These are phyloP conservation scores for Trilocha varians DNA, from an alignment of 2,888 invertebrate species.

Conservation along the genomic window DNA sequence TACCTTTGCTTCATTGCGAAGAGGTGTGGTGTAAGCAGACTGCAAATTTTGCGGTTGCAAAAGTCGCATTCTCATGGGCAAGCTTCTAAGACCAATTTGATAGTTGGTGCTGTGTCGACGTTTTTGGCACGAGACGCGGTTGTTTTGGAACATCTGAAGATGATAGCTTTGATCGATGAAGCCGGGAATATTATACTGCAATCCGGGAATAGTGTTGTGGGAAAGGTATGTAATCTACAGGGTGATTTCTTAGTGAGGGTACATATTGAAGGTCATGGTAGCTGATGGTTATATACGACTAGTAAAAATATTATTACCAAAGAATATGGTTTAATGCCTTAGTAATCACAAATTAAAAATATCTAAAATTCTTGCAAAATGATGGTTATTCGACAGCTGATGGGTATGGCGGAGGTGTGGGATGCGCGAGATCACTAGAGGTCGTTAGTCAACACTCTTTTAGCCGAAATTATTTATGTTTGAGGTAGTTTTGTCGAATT, in stretches of 20 bases:
- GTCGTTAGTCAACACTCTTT: background rate
- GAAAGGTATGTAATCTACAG: constrained; percentile 77
- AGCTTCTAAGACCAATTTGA: constrained; percentile 73
- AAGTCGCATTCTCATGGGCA: constrained; percentile 70
- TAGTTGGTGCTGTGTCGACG: constrained; percentile 81
- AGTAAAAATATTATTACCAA: no score
- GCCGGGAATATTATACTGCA: constrained; percentile 86
- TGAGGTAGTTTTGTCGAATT: no score
- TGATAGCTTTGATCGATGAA: constrained; percentile 88
- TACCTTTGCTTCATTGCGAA: constrained; percentile 85
- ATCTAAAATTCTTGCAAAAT: no score
- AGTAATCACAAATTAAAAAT: no score
- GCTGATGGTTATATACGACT: no score
- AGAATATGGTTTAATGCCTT: no score
- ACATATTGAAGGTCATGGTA: no score
- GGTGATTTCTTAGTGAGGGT: no score
- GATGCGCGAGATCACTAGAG: no score
- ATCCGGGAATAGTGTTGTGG: constrained; percentile 85
- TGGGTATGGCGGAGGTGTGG: no score
- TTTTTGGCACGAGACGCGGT: constrained; percentile 90
- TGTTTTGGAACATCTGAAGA: constrained; percentile 82
- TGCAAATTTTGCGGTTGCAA: constrained; percentile 80
- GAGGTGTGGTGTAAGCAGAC: constrained; percentile 51
- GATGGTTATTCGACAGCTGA: no score
- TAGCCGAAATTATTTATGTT: no score